Evolutionary conservation across 2,113 vertebrate genomes (phyloP), one percentile per base, ranked within the genome.

Genomic region (Antechinus flavipes): DNA sequence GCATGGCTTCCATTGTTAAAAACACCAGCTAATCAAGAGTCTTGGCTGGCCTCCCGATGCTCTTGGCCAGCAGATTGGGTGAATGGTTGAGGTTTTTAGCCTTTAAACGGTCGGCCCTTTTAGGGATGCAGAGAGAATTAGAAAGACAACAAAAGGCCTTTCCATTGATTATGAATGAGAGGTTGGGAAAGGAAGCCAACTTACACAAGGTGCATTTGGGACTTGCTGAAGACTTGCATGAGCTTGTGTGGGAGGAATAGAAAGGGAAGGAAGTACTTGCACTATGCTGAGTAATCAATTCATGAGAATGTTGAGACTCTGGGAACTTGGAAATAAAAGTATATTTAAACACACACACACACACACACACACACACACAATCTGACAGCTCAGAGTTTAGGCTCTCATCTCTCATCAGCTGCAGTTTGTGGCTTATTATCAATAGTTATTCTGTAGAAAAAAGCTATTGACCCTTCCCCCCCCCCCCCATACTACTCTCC

Each of bases 311-410:
- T 94, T n/a, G 0, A 96, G 95, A 94, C 89, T 95, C 47, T 90
- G 61, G 49, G 54, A 97, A 84, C 14, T 92, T 22, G 0, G 93
- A 97, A 96, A 92, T 96, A 96, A 96, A 97, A 90, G 30, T 42
- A 61, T 10, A 91, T 3, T 6, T 0, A 1, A 14, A 95, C 10
- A 16, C 47, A 42, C 11, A 2, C 9, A 52, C 46, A 46, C 54
- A 35, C 11, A 90, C 35, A 25, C 23, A 26, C 22, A 97, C 46
- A 93, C 95, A 97, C 11, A 12, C 23, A 96, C 9, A 95, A 96
- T 96, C 95, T 97, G 95, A 97, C 96, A 97, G 95, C 93, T 91
- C 92, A 97, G 95, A 97, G 98, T 96, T 95, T 91, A 96, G 93
- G 56, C 92, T 94, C 95, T 94, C 56, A 35, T 26, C 27, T 54